Evolutionary conservation across 2,888 invertebrate species (phyloP).

Genomic region (Blastobasis adustella): DNA sequence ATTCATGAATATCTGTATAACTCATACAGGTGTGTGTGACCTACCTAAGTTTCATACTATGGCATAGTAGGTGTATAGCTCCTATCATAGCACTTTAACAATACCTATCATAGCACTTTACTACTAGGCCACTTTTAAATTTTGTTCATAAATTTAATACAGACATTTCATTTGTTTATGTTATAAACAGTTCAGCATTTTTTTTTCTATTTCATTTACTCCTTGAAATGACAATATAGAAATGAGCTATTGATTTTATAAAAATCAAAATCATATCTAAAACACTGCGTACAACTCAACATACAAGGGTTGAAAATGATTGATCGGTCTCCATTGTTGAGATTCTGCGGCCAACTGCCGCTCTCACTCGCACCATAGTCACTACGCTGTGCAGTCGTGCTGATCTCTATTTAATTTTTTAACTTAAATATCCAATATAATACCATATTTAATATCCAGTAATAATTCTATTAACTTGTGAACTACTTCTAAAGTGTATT

Average conservation of each 20-base stretch:
- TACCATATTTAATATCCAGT: constrained; percentile 40
- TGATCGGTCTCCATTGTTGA: constrained; percentile 53
- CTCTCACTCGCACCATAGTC: constrained; percentile 54
- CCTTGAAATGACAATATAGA: not conserved
- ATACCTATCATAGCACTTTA: too few species aligned
- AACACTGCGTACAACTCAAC: constrained; percentile 16
- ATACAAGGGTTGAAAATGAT: constrained; percentile 38
- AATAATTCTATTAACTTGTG: constrained; percentile 48
- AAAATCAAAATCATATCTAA: constrained; percentile 50
- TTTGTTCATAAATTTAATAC: too few species aligned
- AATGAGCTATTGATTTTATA: constrained; percentile 49
- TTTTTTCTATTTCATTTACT: too few species aligned
- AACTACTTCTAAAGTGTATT: constrained; percentile 43
- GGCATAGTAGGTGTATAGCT: too few species aligned
- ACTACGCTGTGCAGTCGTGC: constrained; percentile 56
- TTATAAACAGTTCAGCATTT: too few species aligned
- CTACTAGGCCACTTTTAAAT: too few species aligned
- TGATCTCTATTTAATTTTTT: constrained; percentile 36
- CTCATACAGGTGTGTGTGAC: too few species aligned
- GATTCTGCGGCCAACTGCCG: constrained; percentile 38
- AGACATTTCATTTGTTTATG: too few species aligned
- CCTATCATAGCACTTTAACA: too few species aligned
- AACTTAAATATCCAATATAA: constrained; percentile 28
- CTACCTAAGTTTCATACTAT: too few species aligned
- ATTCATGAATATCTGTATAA: too few species aligned